Conservation (phyloP, 92 coral and sea anemone genomes). For the Galaxea fascicularis region DNA sequence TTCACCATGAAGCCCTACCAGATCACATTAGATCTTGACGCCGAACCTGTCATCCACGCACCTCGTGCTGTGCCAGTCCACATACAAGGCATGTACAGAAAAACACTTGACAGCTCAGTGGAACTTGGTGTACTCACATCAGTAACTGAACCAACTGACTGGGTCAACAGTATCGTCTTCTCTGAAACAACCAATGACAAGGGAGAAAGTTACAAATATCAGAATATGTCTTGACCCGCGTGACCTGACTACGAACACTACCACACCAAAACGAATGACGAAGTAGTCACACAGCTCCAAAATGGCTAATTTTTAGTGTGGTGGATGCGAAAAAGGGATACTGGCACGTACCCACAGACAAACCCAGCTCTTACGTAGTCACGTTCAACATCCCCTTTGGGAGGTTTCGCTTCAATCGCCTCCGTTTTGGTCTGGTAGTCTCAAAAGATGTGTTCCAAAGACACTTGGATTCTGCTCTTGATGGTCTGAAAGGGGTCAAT, state of each 20-base stretch:
- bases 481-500: constrained; percentile 40
- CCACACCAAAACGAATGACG: too few species aligned
- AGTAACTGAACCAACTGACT: constrained; percentile 31
- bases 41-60: constrained; percentile 68
- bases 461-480: constrained; percentile 53
- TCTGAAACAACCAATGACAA: constrained; percentile 36
- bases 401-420: constrained; percentile 37
- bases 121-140: constrained; percentile 7
- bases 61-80: constrained; percentile 60
- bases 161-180: constrained; percentile 12
- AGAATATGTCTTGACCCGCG: too few species aligned
- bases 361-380: too few species aligned
- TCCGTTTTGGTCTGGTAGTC: too few species aligned
- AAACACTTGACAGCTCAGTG: constrained; percentile 28
- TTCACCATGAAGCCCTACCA: constrained; percentile 67
- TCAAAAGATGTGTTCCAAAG: too few species aligned
- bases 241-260: too few species aligned
- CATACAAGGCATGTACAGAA: too few species aligned
- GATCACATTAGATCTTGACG: constrained; percentile 56
- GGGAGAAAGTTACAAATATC: too few species aligned
- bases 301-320: too few species aligned
- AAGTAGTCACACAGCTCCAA: too few species aligned
- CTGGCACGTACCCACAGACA: too few species aligned
- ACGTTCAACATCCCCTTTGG: constrained; percentile 50
- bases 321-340: too few species aligned